Evolutionary conservation across 2,888 invertebrate genomes (phyloP).

Genomic region (Euphydryas editha): DNA sequence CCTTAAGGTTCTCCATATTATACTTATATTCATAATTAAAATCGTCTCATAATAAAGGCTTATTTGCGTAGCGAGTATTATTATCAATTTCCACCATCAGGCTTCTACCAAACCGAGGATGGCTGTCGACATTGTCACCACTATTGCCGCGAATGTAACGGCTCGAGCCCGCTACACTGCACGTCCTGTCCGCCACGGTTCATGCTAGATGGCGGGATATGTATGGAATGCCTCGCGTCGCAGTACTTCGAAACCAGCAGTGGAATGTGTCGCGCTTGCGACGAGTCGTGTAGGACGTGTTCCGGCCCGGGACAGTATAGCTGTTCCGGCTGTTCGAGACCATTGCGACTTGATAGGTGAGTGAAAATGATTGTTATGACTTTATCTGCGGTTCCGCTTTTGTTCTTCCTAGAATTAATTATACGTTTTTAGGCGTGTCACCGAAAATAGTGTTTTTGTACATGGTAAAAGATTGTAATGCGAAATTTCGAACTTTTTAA

Average conservation of each 20-base stretch:
- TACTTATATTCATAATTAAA: no score
- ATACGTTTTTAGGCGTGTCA: no score
- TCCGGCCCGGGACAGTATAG: slow-evolving; percentile 88
- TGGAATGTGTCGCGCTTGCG: slow-evolving; percentile 87
- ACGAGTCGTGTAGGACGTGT: slow-evolving; percentile 86
- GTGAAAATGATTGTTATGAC: slow-evolving; percentile 28
- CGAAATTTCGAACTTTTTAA: no score
- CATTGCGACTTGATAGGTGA: slow-evolving; percentile 85
- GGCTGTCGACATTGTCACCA: slow-evolving; percentile 95
- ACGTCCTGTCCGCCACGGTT: slow-evolving; percentile 88
- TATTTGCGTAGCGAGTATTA: no score
- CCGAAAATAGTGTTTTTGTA: no score
- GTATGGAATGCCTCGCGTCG: slow-evolving; percentile 89
- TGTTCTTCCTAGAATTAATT: not conserved
- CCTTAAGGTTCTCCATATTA: no score
- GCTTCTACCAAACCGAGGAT: slow-evolving; percentile 91
- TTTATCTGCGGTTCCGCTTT: not conserved
- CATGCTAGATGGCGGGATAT: slow-evolving; percentile 89
- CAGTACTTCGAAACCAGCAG: slow-evolving; percentile 88
- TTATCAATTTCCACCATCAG: slow-evolving; percentile 47
- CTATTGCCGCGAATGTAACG: slow-evolving; percentile 93
- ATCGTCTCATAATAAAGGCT: no score
- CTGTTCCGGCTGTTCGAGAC: slow-evolving; percentile 86
- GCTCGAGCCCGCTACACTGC: slow-evolving; percentile 89
- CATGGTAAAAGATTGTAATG: no score